Conservation (phyloP, 2,113 vertebrate species). For the Leptobrachium leishanense region DNA sequence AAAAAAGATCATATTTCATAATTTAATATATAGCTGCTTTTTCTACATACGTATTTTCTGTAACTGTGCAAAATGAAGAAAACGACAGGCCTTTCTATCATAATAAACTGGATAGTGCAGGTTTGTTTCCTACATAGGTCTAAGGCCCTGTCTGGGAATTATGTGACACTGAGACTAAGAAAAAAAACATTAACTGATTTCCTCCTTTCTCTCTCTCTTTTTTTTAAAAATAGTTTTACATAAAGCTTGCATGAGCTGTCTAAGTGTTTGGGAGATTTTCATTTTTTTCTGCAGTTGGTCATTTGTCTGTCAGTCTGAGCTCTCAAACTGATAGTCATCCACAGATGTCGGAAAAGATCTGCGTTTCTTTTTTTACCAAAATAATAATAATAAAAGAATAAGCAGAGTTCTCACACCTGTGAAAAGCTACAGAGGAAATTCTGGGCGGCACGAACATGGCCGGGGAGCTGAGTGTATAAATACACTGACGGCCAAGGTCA, state of each 20-base stretch:
- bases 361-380: neutral
- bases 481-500: constrained; percentile 43
- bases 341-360: constrained; percentile 45
- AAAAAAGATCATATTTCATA: no score
- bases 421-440: constrained; percentile 41
- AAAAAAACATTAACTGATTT: neutral
- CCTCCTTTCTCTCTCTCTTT: neutral
- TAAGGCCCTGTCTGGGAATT: neutral
- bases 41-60: no score
- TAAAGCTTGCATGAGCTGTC: constrained; percentile 6
- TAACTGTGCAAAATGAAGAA: neutral
- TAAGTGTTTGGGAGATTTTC: neutral
- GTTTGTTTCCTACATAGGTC: neutral
- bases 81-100: neutral
- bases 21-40: neutral
- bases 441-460: constrained; percentile 37
- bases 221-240: neutral
- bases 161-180: neutral
- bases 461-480: constrained; percentile 37
- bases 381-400: constrained; percentile 20
- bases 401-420: constrained; percentile 43
- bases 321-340: constrained; percentile 28
- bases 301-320: constrained; percentile 41
- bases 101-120: neutral
- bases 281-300: constrained; percentile 11